A percentile compares a stretch with the other conserved stretches of the same genome.
Evolutionary conservation across 2,888 invertebrate genomes (phyloP).

Genomic region (Nemapogon koenigi): DNA sequence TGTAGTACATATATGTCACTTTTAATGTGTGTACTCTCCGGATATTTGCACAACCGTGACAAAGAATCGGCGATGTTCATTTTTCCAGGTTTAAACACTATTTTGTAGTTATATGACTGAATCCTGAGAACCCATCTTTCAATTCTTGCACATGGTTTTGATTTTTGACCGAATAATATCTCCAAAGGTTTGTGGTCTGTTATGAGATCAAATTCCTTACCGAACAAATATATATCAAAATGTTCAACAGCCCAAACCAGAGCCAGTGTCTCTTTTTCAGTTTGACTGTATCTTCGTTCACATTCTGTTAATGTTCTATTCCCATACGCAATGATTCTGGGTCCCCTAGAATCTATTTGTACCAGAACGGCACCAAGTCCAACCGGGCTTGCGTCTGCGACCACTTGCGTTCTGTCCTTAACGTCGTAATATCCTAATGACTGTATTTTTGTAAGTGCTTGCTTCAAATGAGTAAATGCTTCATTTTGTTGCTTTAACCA

Average conservation of each 20-base stretch:
- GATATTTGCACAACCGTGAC: slow-evolving; percentile 17
- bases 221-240: slow-evolving; percentile 34
- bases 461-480: too few relatives aligned
- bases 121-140: too few relatives aligned
- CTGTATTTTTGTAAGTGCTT: slow-evolving; percentile 21
- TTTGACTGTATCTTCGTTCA: slow-evolving; percentile 27
- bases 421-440: slow-evolving; percentile 24
- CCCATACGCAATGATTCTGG: slow-evolving; percentile 30
- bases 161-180: slow-evolving; percentile 20
- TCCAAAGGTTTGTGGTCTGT: slow-evolving; percentile 23
- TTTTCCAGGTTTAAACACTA: slow-evolving; percentile 17
- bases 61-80: slow-evolving; percentile 24
- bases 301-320: slow-evolving; percentile 27
- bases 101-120: too few relatives aligned
- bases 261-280: slow-evolving; percentile 22
- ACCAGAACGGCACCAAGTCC: slow-evolving; percentile 25
- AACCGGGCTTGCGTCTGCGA: slow-evolving; percentile 29
- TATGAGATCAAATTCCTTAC: slow-evolving; percentile 29
- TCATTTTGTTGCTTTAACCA: too few relatives aligned
- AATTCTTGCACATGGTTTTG: slow-evolving; percentile 20
- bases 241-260: slow-evolving; percentile 24
- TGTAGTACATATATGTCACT: background rate
- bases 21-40: background rate
- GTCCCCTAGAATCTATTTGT: slow-evolving; percentile 19
- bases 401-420: slow-evolving; percentile 21